Evolutionary conservation across 1,140 invertebrate genomes (phyloP), one percentile per base, ranked within the genome.

Genomic region (Macrobrachium rosenbergii): DNA sequence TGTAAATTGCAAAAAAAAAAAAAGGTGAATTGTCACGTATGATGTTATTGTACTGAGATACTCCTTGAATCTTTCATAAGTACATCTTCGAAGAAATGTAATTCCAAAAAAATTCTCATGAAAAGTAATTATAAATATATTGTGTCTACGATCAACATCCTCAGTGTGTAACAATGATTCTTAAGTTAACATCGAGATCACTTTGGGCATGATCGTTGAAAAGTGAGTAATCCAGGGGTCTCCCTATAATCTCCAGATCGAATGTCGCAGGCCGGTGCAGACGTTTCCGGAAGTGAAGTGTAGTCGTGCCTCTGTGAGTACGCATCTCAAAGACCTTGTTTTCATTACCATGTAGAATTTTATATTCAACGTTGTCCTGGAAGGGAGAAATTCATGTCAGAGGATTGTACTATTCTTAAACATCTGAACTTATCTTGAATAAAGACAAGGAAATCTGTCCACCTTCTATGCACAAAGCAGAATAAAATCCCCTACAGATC

Each of bases 271-370:
- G 92, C 78, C 92, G 90, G 89, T 94, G 93, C 3, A 95, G 90
- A 76, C 94, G 92, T 82, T 92, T 92, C 52, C 92, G 92, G 92
- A 95, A 95, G 90, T 95, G 94, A 6, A 95, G 90, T 3, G 93
- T 93, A 92, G 94, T 94, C 3, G 95, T 92, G 19, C 94, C 94
- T 83, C 94, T 93, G 76, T 94, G 94, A 81, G 94, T 93, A n/a
- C 93, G 91, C 88, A 96, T 92, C 87, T 95, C 93, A 90, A 96
- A 95, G 43, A 94, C 92, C n/a, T 93, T 93, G 2, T 93, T 91
- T 80, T 95, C 93, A 91, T 95, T 95, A 64, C 95, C 95, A 75
- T 92, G 92, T 0, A 92, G 92, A 62, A 96, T 95, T 62, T 91
- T 92, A 91, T 96, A 96, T 58, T 93, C 92, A 89, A 95, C 94